phyloP scores from a whole-genome alignment of 2,888 invertebrate species.

The Drosophila pseudotalamancana region DNA sequence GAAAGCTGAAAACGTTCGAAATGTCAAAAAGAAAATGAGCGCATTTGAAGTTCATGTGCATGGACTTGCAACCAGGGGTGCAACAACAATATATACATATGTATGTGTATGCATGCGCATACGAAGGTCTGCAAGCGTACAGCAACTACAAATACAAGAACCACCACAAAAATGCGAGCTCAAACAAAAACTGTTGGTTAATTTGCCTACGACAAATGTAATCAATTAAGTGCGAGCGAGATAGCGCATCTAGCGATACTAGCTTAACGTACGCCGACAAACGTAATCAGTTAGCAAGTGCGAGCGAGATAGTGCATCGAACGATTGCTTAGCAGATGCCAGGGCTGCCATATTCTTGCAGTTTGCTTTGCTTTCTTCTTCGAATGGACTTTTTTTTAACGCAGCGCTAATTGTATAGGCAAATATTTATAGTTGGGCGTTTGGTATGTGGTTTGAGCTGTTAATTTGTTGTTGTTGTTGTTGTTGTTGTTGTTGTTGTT shows the following conservation, averaged over 20 bases:
- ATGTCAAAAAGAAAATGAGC: slow-evolving; percentile 75
- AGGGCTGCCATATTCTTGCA: slow-evolving; percentile 29
- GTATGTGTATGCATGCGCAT: no score
- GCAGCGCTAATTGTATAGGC: slow-evolving; percentile 71
- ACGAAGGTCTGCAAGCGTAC: no score
- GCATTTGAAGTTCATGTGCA: slow-evolving; percentile 73
- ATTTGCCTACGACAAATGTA: slow-evolving; percentile 38
- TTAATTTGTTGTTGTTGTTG: slow-evolving; percentile 1
- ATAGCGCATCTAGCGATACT: not conserved
- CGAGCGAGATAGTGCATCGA: not conserved
- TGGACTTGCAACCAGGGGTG: no score
- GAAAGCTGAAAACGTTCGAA: slow-evolving; percentile 72
- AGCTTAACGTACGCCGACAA: no score
- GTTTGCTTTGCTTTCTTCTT: slow-evolving; percentile 51
- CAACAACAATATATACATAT: not conserved
- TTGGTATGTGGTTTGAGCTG: slow-evolving; percentile 33
- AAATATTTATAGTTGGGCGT: slow-evolving; percentile 63
- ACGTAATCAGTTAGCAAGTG: not conserved
- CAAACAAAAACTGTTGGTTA: slow-evolving; percentile 23
- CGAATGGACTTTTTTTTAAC: slow-evolving; percentile 48
- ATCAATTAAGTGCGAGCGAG: slow-evolving; percentile 12
- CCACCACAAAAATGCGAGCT: slow-evolving; percentile 12
- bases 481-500: slow-evolving; percentile 15
- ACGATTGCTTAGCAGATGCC: slow-evolving; percentile 21
- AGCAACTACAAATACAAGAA: slow-evolving; percentile 8